These are phyloP conservation scores for Hyperoodon ampullatus DNA, from an alignment of 2,113 vertebrate species.

Conservation along the genomic window DNA sequence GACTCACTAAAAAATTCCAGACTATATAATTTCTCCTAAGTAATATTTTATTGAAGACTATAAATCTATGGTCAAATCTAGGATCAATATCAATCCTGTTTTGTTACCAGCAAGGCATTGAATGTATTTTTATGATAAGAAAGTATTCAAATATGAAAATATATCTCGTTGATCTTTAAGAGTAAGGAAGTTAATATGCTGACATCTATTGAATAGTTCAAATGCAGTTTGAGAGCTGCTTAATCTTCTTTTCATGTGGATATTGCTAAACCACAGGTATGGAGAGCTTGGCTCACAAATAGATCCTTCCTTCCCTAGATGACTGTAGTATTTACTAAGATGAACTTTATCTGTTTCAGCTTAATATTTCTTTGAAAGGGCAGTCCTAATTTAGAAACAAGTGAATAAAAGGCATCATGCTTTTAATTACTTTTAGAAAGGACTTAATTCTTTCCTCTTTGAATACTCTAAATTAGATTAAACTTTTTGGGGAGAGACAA, in stretches of 20 bases:
- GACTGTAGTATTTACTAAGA: not conserved
- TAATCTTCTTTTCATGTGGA: not conserved
- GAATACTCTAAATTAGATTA: slow-evolving; percentile 38
- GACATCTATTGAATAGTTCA: slow-evolving; percentile 1
- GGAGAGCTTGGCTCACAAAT: not conserved
- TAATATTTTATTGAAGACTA: not conserved
- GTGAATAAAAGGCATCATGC: slow-evolving; percentile 26
- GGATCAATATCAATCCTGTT: not conserved
- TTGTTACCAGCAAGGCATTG: not conserved
- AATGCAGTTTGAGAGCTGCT: not conserved
- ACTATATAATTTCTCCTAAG: not conserved
- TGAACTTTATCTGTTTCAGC: slow-evolving; percentile 36
- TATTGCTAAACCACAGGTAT: not conserved
- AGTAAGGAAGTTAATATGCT: not conserved
- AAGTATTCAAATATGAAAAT: not conserved
- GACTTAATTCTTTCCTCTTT: slow-evolving; percentile 39
- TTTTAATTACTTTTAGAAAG: slow-evolving; percentile 44
- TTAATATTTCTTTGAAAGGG: slow-evolving; percentile 62
- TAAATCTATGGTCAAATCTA: not conserved
- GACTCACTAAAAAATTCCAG: not conserved
- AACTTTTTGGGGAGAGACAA: not conserved
- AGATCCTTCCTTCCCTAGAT: not conserved
- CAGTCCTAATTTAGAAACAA: slow-evolving; percentile 44
- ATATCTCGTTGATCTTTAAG: not conserved
- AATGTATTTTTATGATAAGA: not conserved